Percentiles rank a stretch among this genome's conserved stretches.
Conservation (phyloP, 2,797 vertebrate genomes). For the Macroramphosus scolopax region DNA sequence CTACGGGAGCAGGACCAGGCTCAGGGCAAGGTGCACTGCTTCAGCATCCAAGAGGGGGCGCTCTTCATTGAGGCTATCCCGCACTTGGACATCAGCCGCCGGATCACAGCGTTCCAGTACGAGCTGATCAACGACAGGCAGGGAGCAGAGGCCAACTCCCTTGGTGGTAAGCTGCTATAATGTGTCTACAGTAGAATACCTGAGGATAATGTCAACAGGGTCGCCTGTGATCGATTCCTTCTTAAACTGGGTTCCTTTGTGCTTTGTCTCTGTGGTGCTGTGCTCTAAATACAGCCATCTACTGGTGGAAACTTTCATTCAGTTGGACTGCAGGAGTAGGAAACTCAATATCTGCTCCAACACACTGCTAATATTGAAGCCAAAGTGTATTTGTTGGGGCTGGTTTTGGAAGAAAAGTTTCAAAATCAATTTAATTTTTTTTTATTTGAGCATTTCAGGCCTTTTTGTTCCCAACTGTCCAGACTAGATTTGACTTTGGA, state of each 20-base stretch:
- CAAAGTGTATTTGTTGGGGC: slow-evolving; percentile 27
- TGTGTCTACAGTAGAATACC: not conserved
- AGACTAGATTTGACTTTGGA: slow-evolving; percentile 17
- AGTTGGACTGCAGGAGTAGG: slow-evolving; percentile 48
- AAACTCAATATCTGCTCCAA: slow-evolving; percentile 43
- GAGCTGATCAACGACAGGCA: slow-evolving; percentile 84
- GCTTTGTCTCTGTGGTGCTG: slow-evolving; percentile 34
- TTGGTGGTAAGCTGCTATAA: slow-evolving; percentile 78
- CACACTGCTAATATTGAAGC: slow-evolving; percentile 15
- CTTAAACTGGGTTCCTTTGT: slow-evolving; percentile 35
- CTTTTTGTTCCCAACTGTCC: slow-evolving; percentile 30
- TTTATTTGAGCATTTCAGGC: no score
- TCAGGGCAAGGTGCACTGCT: slow-evolving; percentile 85
- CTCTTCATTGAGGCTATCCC: slow-evolving; percentile 93
- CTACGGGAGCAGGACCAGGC: slow-evolving; percentile 83
- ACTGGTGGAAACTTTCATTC: slow-evolving; percentile 61
- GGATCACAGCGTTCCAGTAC: slow-evolving; percentile 93
- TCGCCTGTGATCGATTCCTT: slow-evolving; percentile 4
- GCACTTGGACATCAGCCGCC: slow-evolving; percentile 91
- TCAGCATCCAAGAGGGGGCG: slow-evolving; percentile 86
- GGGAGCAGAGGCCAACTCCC: slow-evolving; percentile 75
- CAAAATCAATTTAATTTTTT: no score
- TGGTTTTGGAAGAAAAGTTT: slow-evolving; percentile 14
- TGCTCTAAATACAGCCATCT: slow-evolving; percentile 63
- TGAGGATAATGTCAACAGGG: no score